Conservation (phyloP, 2,888 invertebrate species). For the Gibbula magus region DNA sequence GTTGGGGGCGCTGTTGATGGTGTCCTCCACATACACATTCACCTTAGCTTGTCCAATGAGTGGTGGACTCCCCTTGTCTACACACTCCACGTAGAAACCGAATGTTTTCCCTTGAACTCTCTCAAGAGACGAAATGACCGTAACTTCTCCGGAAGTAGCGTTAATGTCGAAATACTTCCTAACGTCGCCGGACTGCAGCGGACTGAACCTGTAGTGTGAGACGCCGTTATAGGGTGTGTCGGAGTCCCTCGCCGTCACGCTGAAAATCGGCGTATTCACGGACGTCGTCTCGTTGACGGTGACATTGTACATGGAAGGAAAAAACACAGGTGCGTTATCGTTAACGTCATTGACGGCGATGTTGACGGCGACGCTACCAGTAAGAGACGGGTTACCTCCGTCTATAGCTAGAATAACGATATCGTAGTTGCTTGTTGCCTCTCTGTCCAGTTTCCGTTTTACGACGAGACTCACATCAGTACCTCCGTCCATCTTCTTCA, state of each 20-base stretch:
- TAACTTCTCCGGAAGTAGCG: slow-evolving; percentile 54
- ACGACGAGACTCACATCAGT: slow-evolving; percentile 53
- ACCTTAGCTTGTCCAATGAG: slow-evolving; percentile 57
- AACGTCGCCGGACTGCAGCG: slow-evolving; percentile 49
- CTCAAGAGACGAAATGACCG: slow-evolving; percentile 51
- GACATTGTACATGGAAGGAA: slow-evolving; percentile 49
- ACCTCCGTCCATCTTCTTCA: slow-evolving; percentile 50
- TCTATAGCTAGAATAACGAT: slow-evolving; percentile 56
- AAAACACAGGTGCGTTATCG: slow-evolving; percentile 57
- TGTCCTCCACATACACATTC: slow-evolving; percentile 81
- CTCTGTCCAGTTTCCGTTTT: slow-evolving; percentile 54
- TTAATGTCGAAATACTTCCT: slow-evolving; percentile 53
- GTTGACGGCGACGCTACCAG: slow-evolving; percentile 47
- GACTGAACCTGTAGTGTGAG: slow-evolving; percentile 75
- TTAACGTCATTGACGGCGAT: slow-evolving; percentile 56
- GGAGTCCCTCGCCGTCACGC: slow-evolving; percentile 87
- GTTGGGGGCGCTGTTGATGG: slow-evolving; percentile 95
- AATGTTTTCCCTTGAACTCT: slow-evolving; percentile 55
- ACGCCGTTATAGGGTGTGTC: slow-evolving; percentile 87
- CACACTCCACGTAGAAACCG: slow-evolving; percentile 58
- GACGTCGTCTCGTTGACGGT: slow-evolving; percentile 50
- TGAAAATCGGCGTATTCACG: slow-evolving; percentile 45
- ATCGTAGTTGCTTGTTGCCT: slow-evolving; percentile 50
- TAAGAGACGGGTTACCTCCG: slow-evolving; percentile 49
- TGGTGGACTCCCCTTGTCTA: slow-evolving; percentile 59